Evolutionary conservation across 2,888 invertebrate species (phyloP).

Genomic region (Eudiplozoon nipponicum): DNA sequence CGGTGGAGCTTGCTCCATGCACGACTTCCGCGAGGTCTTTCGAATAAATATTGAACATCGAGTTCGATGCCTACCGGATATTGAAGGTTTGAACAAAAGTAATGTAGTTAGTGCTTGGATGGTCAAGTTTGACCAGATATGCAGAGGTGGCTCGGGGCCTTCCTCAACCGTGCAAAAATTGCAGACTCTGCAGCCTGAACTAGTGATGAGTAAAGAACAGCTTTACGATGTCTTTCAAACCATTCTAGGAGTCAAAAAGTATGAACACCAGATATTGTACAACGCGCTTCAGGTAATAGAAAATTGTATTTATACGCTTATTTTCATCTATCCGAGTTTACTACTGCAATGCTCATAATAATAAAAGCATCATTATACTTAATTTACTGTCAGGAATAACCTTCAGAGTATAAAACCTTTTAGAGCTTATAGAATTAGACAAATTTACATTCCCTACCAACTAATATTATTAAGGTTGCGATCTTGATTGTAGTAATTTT

Average conservation of each 20-base stretch:
- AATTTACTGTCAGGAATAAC: too few species aligned
- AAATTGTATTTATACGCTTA: too few species aligned
- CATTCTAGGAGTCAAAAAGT: slow-evolving; percentile 84
- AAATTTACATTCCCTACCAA: too few species aligned
- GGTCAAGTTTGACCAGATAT: slow-evolving; percentile 84
- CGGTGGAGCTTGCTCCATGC: slow-evolving; percentile 80
- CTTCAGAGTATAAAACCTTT: too few species aligned
- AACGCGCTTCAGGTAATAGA: slow-evolving; percentile 60
- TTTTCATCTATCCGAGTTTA: too few species aligned
- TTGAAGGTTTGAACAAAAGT: slow-evolving; percentile 81
- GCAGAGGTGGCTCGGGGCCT: slow-evolving; percentile 29
- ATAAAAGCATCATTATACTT: too few species aligned
- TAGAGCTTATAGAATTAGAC: too few species aligned
- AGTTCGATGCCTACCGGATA: slow-evolving; percentile 77
- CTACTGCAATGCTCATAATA: too few species aligned
- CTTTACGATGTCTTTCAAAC: slow-evolving; percentile 99
- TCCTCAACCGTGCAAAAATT: slow-evolving; percentile 6
- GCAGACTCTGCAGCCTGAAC: slow-evolving; percentile 12
- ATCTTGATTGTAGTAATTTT: too few species aligned
- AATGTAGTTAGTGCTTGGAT: slow-evolving; percentile 94
- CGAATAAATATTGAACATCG: slow-evolving; percentile 90
- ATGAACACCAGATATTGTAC: slow-evolving; percentile 90
- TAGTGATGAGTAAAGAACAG: slow-evolving; percentile 53
- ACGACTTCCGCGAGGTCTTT: slow-evolving; percentile 89
- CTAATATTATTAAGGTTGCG: too few species aligned